Evolutionary conservation across 2,797 vertebrate species (phyloP).

Genomic region (Melanotaenia maccullochi): DNA sequence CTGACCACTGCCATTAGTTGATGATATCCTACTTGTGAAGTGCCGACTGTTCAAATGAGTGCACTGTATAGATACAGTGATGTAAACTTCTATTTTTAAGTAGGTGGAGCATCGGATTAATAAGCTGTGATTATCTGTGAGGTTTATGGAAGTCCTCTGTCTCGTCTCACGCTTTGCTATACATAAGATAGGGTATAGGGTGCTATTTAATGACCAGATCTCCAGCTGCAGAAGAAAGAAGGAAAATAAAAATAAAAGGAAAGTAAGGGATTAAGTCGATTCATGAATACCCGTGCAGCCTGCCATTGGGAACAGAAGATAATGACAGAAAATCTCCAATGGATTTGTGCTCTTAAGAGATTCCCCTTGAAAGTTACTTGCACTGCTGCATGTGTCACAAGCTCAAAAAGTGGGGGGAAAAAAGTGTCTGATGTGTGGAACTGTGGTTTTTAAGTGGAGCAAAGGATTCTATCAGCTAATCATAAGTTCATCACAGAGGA

Average conservation of each 20-base stretch:
- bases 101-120: background rate
- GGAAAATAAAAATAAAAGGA: slow-evolving; percentile 16
- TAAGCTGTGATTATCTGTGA: slow-evolving; percentile 1
- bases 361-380: slow-evolving; percentile 61
- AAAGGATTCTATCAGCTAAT: slow-evolving; percentile 36
- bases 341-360: slow-evolving; percentile 70
- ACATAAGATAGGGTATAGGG: slow-evolving; percentile 13
- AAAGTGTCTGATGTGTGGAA: slow-evolving; percentile 38
- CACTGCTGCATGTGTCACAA: slow-evolving; percentile 52
- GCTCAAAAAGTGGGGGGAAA: slow-evolving; percentile 44
- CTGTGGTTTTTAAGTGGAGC: slow-evolving; percentile 22
- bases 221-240: slow-evolving; percentile 40
- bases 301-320: slow-evolving; percentile 48
- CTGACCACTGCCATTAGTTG: no score
- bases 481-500: slow-evolving; percentile 51
- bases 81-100: slow-evolving; percentile 3
- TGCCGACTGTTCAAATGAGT: background rate
- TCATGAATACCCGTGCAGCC: slow-evolving; percentile 42
- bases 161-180: slow-evolving; percentile 54
- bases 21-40: no score
- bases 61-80: slow-evolving; percentile 3
- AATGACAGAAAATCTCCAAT: slow-evolving; percentile 68
- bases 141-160: slow-evolving; percentile 13
- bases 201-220: slow-evolving; percentile 69
- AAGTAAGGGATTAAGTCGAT: slow-evolving; percentile 31